Evolutionary conservation across 2,113 vertebrate genomes (phyloP).

Genomic region (Rhabdomys dilectus): DNA sequence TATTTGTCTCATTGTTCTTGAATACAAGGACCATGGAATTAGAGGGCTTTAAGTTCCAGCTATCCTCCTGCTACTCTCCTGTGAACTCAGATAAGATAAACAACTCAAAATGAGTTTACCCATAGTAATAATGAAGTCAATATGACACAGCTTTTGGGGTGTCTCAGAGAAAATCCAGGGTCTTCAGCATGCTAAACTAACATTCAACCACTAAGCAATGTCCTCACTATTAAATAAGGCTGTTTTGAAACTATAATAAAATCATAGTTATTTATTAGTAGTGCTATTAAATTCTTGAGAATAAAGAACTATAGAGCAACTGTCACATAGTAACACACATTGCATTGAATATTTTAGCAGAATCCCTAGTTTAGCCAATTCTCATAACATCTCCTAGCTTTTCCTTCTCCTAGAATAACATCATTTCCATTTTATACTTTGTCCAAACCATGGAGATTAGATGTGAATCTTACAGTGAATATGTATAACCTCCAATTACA

Average conservation of each 20-base stretch:
- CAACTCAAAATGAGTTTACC: background rate
- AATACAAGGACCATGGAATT: background rate
- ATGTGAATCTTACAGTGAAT: background rate
- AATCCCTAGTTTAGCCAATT: background rate
- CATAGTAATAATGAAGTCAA: background rate
- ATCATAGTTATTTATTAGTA: background rate
- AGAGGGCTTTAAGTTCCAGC: background rate
- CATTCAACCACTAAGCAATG: background rate
- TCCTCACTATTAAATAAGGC: too few species aligned
- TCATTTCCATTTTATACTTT: background rate
- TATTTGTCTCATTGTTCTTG: background rate
- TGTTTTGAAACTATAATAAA: conserved; percentile 23
- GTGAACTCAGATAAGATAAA: background rate
- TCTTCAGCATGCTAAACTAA: too few species aligned
- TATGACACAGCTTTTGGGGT: background rate
- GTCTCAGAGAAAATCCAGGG: background rate
- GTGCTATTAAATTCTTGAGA: background rate
- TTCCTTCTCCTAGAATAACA: accelerated
- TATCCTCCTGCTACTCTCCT: background rate
- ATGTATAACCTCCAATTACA: accelerated
- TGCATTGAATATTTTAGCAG: background rate
- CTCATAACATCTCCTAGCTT: background rate
- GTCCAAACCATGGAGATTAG: background rate
- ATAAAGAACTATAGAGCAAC: background rate
- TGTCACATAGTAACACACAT: background rate